Conservation (phyloP, 1,140 invertebrate species). For the Berghia stephanieae region DNA sequence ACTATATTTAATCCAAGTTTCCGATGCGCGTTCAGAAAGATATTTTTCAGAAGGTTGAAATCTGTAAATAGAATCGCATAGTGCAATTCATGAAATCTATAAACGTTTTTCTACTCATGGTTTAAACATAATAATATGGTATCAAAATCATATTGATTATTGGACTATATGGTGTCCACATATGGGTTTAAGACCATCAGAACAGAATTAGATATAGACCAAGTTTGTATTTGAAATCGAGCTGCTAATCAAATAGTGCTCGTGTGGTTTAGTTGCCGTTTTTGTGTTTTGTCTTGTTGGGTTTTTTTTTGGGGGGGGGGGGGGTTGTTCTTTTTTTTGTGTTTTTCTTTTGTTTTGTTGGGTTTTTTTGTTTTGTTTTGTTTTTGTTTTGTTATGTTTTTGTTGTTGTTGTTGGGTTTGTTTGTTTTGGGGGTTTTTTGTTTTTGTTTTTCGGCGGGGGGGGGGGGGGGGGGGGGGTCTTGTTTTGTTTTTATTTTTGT, state of each 20-base stretch:
- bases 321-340: background rate
- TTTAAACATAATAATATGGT: too few species aligned
- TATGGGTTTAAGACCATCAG: too few species aligned
- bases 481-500: background rate
- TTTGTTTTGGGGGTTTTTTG: too few species aligned
- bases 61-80: constrained; percentile 27
- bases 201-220: too few species aligned
- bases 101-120: background rate
- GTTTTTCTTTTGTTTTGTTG: background rate
- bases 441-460: background rate
- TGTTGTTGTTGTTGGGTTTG: too few species aligned
- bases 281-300: background rate
- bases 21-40: constrained; percentile 60
- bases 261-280: background rate
- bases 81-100: background rate
- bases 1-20: constrained; percentile 68
- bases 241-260: background rate
- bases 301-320: background rate
- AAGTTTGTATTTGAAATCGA: too few species aligned
- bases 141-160: too few species aligned
- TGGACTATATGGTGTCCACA: too few species aligned
- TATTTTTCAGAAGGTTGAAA: constrained; percentile 41
- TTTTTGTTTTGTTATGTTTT: background rate
- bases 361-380: background rate
- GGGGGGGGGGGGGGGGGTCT: background rate